A percentile compares a stretch with the other conserved stretches of the same genome.
phyloP scores from a whole-genome alignment of 2,113 vertebrate genomes.

The Macquaria australasica region DNA sequence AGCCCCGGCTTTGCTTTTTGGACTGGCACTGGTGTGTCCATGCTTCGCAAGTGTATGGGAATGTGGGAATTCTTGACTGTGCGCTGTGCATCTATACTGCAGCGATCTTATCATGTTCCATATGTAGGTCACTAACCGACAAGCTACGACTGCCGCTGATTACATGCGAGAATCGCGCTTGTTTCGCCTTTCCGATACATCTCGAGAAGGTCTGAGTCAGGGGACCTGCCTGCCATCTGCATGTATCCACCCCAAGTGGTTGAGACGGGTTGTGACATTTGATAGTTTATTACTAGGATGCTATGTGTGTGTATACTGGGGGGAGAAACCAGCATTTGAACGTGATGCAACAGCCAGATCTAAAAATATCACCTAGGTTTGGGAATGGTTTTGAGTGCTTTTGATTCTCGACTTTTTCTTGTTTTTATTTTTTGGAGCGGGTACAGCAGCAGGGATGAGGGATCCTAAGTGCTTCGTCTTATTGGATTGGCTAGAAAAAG shows the following conservation, averaged over 20 bases:
- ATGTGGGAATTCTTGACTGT: slow-evolving; percentile 5
- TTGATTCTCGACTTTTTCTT: background rate
- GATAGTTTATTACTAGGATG: slow-evolving; percentile 44
- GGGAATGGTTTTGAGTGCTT: slow-evolving; percentile 5
- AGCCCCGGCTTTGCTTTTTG: background rate
- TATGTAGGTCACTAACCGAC: slow-evolving; percentile 74
- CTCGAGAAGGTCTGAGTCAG: slow-evolving; percentile 55
- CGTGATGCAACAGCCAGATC: slow-evolving; percentile 37
- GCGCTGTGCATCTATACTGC: background rate
- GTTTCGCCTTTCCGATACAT: slow-evolving; percentile 37
- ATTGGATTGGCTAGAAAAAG: slow-evolving; percentile 8
- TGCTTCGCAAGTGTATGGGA: background rate
- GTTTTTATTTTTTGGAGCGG: background rate
- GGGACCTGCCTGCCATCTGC: slow-evolving; percentile 53
- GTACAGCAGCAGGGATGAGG: too few species aligned
- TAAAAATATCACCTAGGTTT: slow-evolving; percentile 60
- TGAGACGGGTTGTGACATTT: slow-evolving; percentile 30
- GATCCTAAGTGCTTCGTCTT: background rate
- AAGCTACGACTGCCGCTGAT: slow-evolving; percentile 59
- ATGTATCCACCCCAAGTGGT: slow-evolving; percentile 7
- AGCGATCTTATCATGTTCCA: slow-evolving; percentile 45
- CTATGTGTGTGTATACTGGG: background rate
- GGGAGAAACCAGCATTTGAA: background rate
- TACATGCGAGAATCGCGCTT: slow-evolving; percentile 35
- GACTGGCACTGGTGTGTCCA: background rate